These are phyloP conservation scores for Steinernema carpocapsae DNA, from an alignment of 2,888 invertebrate species.

Conservation along the genomic window DNA sequence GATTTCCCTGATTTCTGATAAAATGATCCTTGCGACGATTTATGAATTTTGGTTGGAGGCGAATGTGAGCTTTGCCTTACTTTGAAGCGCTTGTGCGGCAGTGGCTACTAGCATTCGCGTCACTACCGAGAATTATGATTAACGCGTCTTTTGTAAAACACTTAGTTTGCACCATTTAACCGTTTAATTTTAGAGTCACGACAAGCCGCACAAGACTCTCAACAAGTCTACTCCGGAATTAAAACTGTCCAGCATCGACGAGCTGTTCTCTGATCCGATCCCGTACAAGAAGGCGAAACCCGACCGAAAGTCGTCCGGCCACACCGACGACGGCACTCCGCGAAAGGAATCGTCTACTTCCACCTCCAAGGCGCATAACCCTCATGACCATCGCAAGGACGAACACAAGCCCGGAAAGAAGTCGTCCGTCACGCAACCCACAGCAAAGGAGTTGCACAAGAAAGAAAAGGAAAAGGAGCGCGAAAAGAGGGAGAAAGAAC, in stretches of 20 bases:
- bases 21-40: neutral
- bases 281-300: constrained; percentile 7
- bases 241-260: constrained; percentile 21
- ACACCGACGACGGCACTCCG: constrained; percentile 9
- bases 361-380: neutral
- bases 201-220: neutral
- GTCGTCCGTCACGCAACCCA: neutral
- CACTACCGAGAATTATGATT: too few relatives aligned
- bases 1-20: neutral
- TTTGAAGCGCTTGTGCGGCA: too few relatives aligned
- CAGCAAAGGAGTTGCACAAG: constrained; percentile 40
- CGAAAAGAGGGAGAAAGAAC: constrained; percentile 14
- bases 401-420: neutral
- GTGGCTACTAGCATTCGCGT: too few relatives aligned
- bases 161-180: too few relatives aligned
- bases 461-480: neutral
- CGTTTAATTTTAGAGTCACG: neutral
- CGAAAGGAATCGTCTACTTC: constrained; percentile 37
- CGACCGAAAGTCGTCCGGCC: neutral
- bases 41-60: too few relatives aligned
- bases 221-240: neutral
- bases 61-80: too few relatives aligned
- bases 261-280: constrained; percentile 18
- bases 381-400: neutral
- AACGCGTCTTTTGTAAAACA: too few relatives aligned